phyloP scores from a whole-genome alignment of 2,888 invertebrate genomes.

The Drosophila mimica region DNA sequence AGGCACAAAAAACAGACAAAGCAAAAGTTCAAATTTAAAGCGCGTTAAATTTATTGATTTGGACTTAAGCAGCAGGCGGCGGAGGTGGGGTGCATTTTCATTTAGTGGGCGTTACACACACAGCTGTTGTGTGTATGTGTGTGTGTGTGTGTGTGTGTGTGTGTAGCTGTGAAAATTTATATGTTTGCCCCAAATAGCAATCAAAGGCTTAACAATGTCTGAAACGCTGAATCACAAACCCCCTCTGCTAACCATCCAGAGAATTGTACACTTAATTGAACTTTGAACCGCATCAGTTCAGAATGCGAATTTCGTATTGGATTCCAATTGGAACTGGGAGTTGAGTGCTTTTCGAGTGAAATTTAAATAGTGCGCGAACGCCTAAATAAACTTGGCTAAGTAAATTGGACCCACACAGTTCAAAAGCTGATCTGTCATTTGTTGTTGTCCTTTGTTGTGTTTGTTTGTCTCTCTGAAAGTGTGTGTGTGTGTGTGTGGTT shows the following conservation, averaged over 20 bases:
- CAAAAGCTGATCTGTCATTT: slow-evolving; percentile 61
- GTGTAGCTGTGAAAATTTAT: slow-evolving; percentile 59
- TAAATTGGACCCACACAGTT: slow-evolving; percentile 22
- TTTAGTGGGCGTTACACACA: slow-evolving; percentile 24
- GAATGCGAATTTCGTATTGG: slow-evolving; percentile 30
- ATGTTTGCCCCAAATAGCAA: slow-evolving; percentile 71
- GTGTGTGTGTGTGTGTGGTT: slow-evolving; percentile 9
- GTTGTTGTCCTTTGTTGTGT: slow-evolving; percentile 22
- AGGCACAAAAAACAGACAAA: slow-evolving; percentile 7
- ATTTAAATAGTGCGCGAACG: slow-evolving; percentile 59
- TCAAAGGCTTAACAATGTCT: slow-evolving; percentile 70
- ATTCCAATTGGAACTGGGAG: slow-evolving; percentile 24
- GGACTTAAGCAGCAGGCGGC: slow-evolving; percentile 21
- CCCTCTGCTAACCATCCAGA: slow-evolving; percentile 8
- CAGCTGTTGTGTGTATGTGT: slow-evolving; percentile 9
- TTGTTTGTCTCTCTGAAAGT: slow-evolving; percentile 3
- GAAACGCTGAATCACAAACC: neutral
- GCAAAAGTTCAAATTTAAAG: slow-evolving; percentile 46
- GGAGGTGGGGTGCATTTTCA: neutral
- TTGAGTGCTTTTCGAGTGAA: slow-evolving; percentile 52
- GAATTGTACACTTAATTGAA: slow-evolving; percentile 72
- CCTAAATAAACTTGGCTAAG: slow-evolving; percentile 40
- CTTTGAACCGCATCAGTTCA: slow-evolving; percentile 61
- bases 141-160: neutral
- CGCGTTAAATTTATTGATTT: slow-evolving; percentile 72